Base-by-base conservation (phyloP, 1,140 invertebrate genomes). In the Branchinecta lindahli region DNA sequence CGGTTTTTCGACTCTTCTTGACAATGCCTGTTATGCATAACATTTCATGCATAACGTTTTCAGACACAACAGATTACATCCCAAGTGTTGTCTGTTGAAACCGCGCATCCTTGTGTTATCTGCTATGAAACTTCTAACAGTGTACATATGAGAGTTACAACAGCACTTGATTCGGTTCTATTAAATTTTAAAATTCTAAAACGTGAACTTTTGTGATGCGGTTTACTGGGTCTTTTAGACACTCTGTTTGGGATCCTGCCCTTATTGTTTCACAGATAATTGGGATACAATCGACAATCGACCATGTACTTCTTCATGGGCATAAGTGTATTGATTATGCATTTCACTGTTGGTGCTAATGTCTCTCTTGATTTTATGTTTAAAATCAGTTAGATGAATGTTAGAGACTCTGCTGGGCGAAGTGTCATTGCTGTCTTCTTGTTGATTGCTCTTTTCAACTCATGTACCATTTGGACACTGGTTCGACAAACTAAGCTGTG, bases 401-500 rank as follows among this genome's bases (percentile, higher is more conserved):
- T 61, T 12, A 61, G 18, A 61, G 52, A 20, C 18, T 12, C 18
- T 61, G 18, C 18, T 3, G 52, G 52, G 18, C 2, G 52, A 61
- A 61, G 12, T 61, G 18, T 61, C 6, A 6, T 61, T 61, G 52
- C 52, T 61, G 18, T 61, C 18, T 61, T 61, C 52, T 20, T 61
- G 52, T 15, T 61, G 4, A 61, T 61, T 61, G 52, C 52, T 3
- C 52, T 61, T 12, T 20, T 61, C 18, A 61, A 61, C 71, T 85
- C 92, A 18, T 78, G 88, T 45, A 84, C 85, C 1, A 79, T 96
- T 45, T 95, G 92, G 88, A 85, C 86, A 75, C 80, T 96, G 46
- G 89, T 98, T 8, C 87, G 91, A 76, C 81, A 93, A 72, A 94
- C 93, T 12, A 96, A 96, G 78, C 85, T 92, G 75, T 97, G 94